A percentile compares a stretch with the other conserved stretches of the same genome.
These are phyloP conservation scores for Crocodylus rhombifer DNA, from an alignment of 2,797 vertebrate species.

Conservation along the genomic window DNA sequence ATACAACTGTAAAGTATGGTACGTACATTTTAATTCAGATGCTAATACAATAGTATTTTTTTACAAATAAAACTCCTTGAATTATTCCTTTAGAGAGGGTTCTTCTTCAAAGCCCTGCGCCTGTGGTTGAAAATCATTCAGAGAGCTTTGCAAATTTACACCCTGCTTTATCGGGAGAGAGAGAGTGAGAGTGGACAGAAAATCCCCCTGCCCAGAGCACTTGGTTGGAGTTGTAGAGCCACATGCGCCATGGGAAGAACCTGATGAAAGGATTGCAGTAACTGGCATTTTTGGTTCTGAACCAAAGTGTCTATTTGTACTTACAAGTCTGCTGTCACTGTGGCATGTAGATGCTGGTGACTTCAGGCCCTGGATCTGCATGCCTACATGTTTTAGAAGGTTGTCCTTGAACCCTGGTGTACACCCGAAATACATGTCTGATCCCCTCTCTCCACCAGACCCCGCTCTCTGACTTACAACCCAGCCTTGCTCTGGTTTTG, in stretches of 20 bases:
- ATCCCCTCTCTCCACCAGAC: not conserved
- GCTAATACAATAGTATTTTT: conserved; percentile 55
- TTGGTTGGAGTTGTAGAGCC: not conserved
- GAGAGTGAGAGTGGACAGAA: too few species aligned
- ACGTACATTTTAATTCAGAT: not conserved
- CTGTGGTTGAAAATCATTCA: conserved; percentile 33
- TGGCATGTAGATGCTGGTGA: not conserved
- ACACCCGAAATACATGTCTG: not conserved
- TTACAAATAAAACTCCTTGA: conserved; percentile 49
- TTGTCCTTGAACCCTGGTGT: not conserved
- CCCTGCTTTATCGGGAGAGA: not conserved
- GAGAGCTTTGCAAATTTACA: not conserved
- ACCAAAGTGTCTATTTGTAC: accelerated
- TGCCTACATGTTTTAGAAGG: accelerated
- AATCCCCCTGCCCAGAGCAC: not conserved
- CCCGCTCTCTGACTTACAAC: not conserved
- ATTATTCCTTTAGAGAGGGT: conserved; percentile 13
- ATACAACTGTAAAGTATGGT: not conserved
- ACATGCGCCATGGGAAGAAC: not conserved
- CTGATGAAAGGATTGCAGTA: too few species aligned
- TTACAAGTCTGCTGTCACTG: not conserved
- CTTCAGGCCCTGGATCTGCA: not conserved
- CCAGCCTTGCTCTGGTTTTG: not conserved
- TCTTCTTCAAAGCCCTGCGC: not conserved
- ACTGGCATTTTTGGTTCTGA: not conserved